Conservation (phyloP, 2,113 vertebrate species). For the Parotia lawesii region DNA sequence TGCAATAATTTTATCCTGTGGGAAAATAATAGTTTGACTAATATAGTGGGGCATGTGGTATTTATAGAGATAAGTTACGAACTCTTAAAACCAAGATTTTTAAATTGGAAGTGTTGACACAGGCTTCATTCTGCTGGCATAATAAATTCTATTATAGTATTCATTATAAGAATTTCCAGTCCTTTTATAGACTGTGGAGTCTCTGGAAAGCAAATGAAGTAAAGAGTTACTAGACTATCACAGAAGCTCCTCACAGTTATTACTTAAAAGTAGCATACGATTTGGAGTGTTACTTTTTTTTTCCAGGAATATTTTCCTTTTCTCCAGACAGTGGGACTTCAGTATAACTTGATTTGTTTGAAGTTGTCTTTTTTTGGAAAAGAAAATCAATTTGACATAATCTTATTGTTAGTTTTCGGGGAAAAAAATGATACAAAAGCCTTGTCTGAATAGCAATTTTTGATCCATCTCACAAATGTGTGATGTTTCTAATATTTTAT, state of each 20-base stretch:
- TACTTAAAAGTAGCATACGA: neutral
- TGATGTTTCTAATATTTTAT: neutral
- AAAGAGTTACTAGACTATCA: neutral
- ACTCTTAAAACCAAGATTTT: slow-evolving; percentile 17
- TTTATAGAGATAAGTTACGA: neutral
- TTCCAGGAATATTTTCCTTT: neutral
- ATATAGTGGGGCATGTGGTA: neutral
- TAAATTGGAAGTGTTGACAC: slow-evolving; percentile 40
- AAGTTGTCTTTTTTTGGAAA: neutral
- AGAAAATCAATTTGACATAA: neutral
- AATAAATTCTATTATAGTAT: slow-evolving; percentile 33
- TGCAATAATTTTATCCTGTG: neutral
- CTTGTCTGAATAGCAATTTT: neutral
- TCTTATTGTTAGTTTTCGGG: neutral
- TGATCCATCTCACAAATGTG: neutral
- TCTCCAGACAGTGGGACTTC: neutral
- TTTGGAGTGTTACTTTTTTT: neutral
- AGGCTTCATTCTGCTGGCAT: slow-evolving; percentile 21
- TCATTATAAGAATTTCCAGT: slow-evolving; percentile 49
- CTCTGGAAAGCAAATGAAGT: slow-evolving; percentile 18
- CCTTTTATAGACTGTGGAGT: slow-evolving; percentile 40
- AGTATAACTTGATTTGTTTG: neutral
- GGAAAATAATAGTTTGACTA: neutral
- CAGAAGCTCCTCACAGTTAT: neutral
- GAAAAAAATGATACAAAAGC: neutral